Percentiles rank a stretch among this genome's conserved stretches.
These are phyloP conservation scores for Passer domesticus DNA, from an alignment of 2,113 vertebrate genomes.

Conservation along the genomic window DNA sequence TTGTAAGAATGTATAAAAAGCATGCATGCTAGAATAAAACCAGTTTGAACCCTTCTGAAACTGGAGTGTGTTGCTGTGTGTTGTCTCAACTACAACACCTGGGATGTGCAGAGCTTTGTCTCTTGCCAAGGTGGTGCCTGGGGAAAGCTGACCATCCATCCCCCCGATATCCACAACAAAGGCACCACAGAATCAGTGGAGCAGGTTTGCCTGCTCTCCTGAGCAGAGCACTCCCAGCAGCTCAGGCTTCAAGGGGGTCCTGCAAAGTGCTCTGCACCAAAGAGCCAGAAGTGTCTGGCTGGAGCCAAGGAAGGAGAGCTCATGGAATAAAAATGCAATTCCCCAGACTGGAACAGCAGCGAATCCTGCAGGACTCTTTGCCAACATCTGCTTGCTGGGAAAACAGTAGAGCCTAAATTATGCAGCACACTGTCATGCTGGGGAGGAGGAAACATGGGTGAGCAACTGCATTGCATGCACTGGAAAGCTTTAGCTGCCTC, in stretches of 20 bases:
- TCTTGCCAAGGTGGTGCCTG: background rate
- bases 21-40: background rate
- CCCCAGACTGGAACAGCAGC: background rate
- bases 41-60: background rate
- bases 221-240: background rate
- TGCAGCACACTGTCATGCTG: background rate
- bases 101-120: background rate
- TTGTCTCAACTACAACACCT: background rate
- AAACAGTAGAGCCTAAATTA: background rate
- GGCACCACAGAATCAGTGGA: background rate
- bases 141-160: too few species aligned
- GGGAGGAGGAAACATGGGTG: background rate
- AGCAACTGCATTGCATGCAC: background rate
- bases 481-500: background rate
- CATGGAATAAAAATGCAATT: background rate
- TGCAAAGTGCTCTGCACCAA: fast-evolving
- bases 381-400: conserved; percentile 17
- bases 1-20: background rate
- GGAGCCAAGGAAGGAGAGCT: background rate
- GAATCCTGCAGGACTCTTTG: background rate
- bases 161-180: background rate
- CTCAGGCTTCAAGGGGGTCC: background rate
- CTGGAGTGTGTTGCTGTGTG: background rate
- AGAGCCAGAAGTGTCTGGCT: background rate
- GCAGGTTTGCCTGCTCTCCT: background rate